phyloP scores from a whole-genome alignment of 2,797 vertebrate genomes.

The Melanotaenia nigrans region DNA sequence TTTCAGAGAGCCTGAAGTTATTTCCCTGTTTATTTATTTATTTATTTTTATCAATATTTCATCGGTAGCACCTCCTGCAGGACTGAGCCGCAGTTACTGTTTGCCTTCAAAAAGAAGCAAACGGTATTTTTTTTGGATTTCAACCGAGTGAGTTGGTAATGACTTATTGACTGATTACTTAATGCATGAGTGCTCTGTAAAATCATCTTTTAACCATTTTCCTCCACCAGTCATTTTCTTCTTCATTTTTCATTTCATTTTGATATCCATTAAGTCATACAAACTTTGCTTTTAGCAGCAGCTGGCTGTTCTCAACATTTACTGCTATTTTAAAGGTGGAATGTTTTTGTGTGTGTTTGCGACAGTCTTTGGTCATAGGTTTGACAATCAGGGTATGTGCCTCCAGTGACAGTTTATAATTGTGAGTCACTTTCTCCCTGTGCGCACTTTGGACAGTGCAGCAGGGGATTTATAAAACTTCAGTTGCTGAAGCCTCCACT shows the following conservation, averaged over 20 bases:
- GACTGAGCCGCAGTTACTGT: background rate
- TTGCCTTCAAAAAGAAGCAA: background rate
- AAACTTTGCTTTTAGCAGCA: conserved; percentile 28
- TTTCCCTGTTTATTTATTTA: too few species aligned
- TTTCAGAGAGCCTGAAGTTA: too few species aligned
- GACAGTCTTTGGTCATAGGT: background rate
- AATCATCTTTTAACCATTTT: conserved; percentile 23
- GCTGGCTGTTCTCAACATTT: conserved; percentile 3
- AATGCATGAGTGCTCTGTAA: conserved; percentile 17
- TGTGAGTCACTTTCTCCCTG: conserved; percentile 36
- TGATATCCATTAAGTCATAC: conserved; percentile 7
- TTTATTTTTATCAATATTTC: background rate
- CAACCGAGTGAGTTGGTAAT: background rate
- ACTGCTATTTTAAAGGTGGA: conserved; percentile 11
- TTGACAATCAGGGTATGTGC: conserved; percentile 4
- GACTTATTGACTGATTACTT: conserved; percentile 23
- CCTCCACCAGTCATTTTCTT: conserved; percentile 13
- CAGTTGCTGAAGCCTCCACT: conserved; percentile 15
- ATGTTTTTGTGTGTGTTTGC: background rate
- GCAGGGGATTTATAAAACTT: conserved; percentile 44
- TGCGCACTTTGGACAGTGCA: conserved; percentile 41
- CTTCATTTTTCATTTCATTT: background rate
- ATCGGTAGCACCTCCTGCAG: conserved; percentile 13
- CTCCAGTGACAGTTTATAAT: conserved; percentile 8
- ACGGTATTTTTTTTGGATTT: background rate